Percentiles rank a stretch among this genome's conserved stretches.
phyloP scores from a whole-genome alignment of 1,140 invertebrate species.

The Mercenaria mercenaria region DNA sequence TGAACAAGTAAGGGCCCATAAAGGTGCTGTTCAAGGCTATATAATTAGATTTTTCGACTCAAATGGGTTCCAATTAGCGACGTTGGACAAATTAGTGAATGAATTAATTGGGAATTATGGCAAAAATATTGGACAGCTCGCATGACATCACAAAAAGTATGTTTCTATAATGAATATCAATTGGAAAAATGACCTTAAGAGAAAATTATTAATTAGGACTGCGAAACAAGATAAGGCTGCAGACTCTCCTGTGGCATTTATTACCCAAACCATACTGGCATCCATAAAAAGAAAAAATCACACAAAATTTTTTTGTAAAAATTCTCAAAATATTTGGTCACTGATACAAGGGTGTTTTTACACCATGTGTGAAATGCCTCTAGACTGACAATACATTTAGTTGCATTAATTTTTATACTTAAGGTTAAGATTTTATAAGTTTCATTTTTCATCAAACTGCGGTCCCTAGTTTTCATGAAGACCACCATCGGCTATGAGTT shows the following conservation, averaged over 20 bases:
- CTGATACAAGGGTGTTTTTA: too few species aligned
- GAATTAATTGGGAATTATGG: constrained; percentile 30
- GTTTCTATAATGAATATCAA: not conserved
- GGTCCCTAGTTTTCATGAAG: not conserved
- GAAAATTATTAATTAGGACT: not conserved
- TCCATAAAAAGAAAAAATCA: too few species aligned
- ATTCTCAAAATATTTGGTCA: too few species aligned
- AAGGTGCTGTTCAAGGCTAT: not conserved
- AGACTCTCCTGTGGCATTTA: not conserved
- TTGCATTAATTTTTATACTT: too few species aligned
- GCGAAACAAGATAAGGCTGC: not conserved
- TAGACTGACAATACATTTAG: too few species aligned
- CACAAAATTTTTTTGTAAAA: too few species aligned
- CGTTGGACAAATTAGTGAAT: constrained; percentile 30
- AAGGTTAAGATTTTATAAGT: too few species aligned
- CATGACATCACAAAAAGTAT: constrained; percentile 43
- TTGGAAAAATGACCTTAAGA: not conserved
- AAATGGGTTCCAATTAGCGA: constrained; percentile 26
- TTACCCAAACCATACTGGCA: too few species aligned
- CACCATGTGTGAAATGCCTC: too few species aligned
- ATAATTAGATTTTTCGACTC: constrained; percentile 37
- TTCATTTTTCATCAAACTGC: too few species aligned
- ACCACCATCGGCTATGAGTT: not conserved
- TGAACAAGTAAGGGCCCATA: constrained; percentile 39
- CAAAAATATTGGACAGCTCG: constrained; percentile 4